Evolutionary conservation across 2,888 invertebrate genomes (phyloP).

Genomic region (Sesamia inferens): DNA sequence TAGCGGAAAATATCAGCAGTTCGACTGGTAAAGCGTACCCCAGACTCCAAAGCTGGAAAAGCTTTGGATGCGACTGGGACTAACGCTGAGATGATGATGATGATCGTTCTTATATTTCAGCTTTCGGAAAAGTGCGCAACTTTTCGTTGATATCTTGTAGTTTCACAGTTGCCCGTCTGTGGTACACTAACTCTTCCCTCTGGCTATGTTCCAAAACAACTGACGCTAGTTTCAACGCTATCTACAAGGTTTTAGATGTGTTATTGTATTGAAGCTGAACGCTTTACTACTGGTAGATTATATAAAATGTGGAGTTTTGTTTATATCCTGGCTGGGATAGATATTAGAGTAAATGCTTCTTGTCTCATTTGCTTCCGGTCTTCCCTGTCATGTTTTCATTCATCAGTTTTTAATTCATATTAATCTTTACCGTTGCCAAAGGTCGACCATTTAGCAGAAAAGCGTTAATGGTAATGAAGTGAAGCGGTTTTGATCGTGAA

Average conservation of each 20-base stretch:
- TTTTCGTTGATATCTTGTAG: constrained; percentile 13
- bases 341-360: neutral
- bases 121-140: neutral
- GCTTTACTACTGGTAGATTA: constrained; percentile 23
- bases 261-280: constrained; percentile 42
- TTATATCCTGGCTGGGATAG: neutral
- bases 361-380: constrained; percentile 3
- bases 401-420: neutral
- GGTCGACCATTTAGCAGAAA: neutral
- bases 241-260: constrained; percentile 59
- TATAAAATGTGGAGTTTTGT: constrained; percentile 2
- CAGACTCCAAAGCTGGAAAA: too few relatives aligned
- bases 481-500: neutral
- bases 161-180: constrained; percentile 43
- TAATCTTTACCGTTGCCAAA: neutral
- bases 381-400: constrained; percentile 6
- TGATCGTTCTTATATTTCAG: too few relatives aligned
- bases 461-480: neutral
- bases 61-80: too few relatives aligned
- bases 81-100: too few relatives aligned
- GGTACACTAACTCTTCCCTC: constrained; percentile 41
- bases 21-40: too few relatives aligned
- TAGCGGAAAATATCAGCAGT: too few relatives aligned
- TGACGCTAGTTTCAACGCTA: constrained; percentile 59
- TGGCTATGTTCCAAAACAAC: constrained; percentile 65